phyloP scores from a whole-genome alignment of 35 echinoderm and acorn worm species.

The Ptychodera flava region DNA sequence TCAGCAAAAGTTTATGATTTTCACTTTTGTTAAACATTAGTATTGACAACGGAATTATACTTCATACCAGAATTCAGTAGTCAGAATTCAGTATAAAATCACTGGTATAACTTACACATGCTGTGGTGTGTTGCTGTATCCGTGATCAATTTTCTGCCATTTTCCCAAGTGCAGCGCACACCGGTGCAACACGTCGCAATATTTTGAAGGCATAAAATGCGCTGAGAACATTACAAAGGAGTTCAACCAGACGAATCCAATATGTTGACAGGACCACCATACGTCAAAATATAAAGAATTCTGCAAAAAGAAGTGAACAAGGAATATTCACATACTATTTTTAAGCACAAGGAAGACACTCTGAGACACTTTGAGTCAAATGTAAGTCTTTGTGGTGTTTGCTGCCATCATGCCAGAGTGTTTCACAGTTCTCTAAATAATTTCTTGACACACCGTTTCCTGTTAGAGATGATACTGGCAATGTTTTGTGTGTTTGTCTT shows the following conservation, averaged over 20 bases:
- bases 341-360: background rate
- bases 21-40: too few species aligned
- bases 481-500: too few species aligned
- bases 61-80: too few species aligned
- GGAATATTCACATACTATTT: background rate
- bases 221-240: constrained; percentile 96
- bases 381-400: too few species aligned
- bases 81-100: too few species aligned
- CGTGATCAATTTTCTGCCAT: constrained; percentile 97
- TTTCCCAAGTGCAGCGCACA: constrained; percentile 88
- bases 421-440: too few species aligned
- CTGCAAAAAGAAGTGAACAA: constrained; percentile 37
- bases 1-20: too few species aligned
- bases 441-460: too few species aligned
- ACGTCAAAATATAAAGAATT: constrained; percentile 79
- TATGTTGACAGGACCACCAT: constrained; percentile 98
- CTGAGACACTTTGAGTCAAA: too few species aligned
- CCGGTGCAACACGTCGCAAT: constrained; percentile 89
- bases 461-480: too few species aligned
- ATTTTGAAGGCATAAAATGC: constrained; percentile 80
- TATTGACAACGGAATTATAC: too few species aligned
- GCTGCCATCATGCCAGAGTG: too few species aligned
- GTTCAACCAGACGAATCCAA: constrained; percentile 97
- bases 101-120: constrained; percentile 99
- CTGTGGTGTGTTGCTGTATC: constrained; percentile 95